A percentile compares a stretch with the other conserved stretches of the same genome.
phyloP scores from a whole-genome alignment of 64 coral and sea anemone species.

The Cladopsammia gracilis region DNA sequence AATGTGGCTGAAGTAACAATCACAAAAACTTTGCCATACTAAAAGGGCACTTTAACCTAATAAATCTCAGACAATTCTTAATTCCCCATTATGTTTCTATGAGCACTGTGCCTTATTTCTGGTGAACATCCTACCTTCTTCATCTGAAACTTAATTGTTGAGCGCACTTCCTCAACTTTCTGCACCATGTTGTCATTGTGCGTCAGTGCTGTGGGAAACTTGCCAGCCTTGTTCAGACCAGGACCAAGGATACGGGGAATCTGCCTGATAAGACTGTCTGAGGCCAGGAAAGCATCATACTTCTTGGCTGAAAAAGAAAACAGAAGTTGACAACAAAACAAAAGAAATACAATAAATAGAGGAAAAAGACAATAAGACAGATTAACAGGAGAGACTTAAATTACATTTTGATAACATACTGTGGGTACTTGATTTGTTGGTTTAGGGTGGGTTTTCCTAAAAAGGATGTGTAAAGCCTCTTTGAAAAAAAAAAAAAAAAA shows the following conservation, averaged over 20 bases:
- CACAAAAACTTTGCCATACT: too few relatives aligned
- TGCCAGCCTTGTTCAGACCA: constrained; percentile 99
- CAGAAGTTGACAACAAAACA: neutral
- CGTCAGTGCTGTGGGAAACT: constrained; percentile 92
- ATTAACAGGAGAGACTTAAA: too few relatives aligned
- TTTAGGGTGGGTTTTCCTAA: too few relatives aligned
- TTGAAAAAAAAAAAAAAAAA: too few relatives aligned
- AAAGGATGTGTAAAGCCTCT: too few relatives aligned
- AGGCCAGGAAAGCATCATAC: constrained; percentile 98
- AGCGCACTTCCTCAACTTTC: constrained; percentile 93
- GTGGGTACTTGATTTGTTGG: too few relatives aligned
- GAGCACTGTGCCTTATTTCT: constrained; percentile 94
- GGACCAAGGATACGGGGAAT: constrained; percentile 99
- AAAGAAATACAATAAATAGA: too few relatives aligned
- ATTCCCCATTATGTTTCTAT: neutral
- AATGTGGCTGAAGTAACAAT: too few relatives aligned
- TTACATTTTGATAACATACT: too few relatives aligned
- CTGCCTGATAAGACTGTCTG: constrained; percentile 98
- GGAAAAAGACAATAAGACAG: too few relatives aligned
- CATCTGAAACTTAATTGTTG: constrained; percentile 99
- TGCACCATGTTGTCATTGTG: constrained; percentile 99
- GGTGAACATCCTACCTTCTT: constrained; percentile 98
- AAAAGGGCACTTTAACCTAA: too few relatives aligned
- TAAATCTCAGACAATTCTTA: too few relatives aligned
- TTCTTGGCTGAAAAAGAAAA: constrained; percentile 85